Percentiles rank a stretch among this genome's conserved stretches.
Conservation (phyloP, 2,113 vertebrate species). For the Tautogolabrus adspersus region DNA sequence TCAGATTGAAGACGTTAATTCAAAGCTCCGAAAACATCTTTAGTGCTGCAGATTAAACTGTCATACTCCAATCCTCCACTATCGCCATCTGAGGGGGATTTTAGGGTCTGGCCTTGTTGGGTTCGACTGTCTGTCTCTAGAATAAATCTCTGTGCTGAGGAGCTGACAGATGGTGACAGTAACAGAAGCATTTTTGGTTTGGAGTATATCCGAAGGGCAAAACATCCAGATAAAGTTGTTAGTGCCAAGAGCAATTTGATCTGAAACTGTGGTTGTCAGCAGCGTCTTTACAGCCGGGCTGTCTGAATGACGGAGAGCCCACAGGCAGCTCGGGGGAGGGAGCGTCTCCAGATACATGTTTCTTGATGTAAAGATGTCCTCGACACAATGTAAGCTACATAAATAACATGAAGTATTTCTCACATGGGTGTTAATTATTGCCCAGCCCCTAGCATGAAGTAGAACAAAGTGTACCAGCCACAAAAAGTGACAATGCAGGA, state of each 20-base stretch:
- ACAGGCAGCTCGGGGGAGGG: constrained; percentile 44
- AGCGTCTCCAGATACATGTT: constrained; percentile 35
- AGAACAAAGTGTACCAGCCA: neutral
- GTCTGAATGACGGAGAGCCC: constrained; percentile 62
- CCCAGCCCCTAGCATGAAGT: constrained; percentile 6
- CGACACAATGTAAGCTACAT: constrained; percentile 22
- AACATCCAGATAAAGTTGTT: constrained; percentile 73
- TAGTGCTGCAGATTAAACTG: constrained; percentile 51
- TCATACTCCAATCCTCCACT: constrained; percentile 23
- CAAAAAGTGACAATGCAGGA: constrained; percentile 21
- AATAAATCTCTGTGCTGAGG: constrained; percentile 55
- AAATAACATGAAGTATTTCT: constrained; percentile 43
- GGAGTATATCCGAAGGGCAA: constrained; percentile 68
- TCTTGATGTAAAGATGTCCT: constrained; percentile 54
- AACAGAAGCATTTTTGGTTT: constrained; percentile 60
- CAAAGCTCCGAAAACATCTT: constrained; percentile 34
- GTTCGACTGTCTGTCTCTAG: constrained; percentile 54
- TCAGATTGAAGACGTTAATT: constrained; percentile 22
- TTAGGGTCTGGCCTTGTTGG: constrained; percentile 49
- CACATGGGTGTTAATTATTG: constrained; percentile 32
- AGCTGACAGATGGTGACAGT: constrained; percentile 66
- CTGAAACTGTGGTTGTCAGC: constrained; percentile 67
- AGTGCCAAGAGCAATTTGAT: constrained; percentile 65
- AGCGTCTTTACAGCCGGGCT: constrained; percentile 58
- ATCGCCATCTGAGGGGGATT: constrained; percentile 41